phyloP scores from a whole-genome alignment of 2,888 invertebrate genomes.

The Himalopsyche tibetana region DNA sequence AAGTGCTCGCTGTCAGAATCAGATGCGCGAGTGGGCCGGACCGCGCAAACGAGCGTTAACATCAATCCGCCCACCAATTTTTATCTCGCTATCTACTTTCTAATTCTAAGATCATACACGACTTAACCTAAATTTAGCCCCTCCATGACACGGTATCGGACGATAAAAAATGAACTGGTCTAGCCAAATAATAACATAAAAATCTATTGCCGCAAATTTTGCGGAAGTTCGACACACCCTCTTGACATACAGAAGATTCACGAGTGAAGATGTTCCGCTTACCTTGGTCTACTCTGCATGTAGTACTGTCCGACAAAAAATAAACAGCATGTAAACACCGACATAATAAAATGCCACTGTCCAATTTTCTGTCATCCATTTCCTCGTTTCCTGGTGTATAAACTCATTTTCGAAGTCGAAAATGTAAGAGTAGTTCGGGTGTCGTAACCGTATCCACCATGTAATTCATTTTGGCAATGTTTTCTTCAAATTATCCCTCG shows the following conservation, averaged over 20 bases:
- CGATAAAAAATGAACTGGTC: background rate
- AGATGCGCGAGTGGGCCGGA: conserved; percentile 29
- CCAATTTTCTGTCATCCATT: conserved; percentile 99
- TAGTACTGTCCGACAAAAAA: conserved; percentile 95
- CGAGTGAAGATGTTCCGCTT: conserved; percentile 58
- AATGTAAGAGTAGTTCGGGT: conserved; percentile 94
- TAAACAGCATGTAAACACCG: conserved; percentile 93
- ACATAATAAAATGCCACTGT: conserved; percentile 93
- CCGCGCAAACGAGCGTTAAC: conserved; percentile 26
- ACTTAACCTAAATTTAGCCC: conserved; percentile 35
- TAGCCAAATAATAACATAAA: background rate
- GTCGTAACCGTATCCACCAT: conserved; percentile 78
- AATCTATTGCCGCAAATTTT: background rate
- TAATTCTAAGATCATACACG: conserved; percentile 39
- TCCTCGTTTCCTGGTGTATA: conserved; percentile 90
- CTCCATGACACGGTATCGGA: background rate
- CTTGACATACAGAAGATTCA: conserved; percentile 41
- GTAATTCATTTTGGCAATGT: conserved; percentile 76
- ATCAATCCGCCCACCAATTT: conserved; percentile 37
- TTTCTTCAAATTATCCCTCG: conserved; percentile 69
- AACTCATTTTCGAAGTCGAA: conserved; percentile 97
- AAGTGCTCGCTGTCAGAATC: conserved; percentile 11
- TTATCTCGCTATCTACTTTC: conserved; percentile 6
- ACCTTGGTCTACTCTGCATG: conserved; percentile 93
- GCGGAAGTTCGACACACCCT: conserved; percentile 52